Base-by-base conservation (phyloP, 2,113 vertebrate species). In the Polypterus senegalus region DNA sequence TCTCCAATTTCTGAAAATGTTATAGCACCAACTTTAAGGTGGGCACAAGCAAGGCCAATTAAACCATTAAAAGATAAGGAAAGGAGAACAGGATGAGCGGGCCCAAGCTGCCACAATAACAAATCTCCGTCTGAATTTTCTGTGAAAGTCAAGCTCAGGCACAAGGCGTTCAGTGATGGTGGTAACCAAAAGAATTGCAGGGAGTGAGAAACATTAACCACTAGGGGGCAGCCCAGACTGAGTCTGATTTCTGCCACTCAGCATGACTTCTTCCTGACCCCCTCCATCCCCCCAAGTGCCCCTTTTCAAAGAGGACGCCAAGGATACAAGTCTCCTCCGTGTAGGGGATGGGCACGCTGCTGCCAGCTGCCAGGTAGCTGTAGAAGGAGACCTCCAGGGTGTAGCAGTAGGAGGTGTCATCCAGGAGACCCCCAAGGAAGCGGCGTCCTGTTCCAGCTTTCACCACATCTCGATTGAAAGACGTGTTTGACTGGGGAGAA, bases 351-450 rank as follows among this genome's bases (percentile, higher is more conserved):
- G 93, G 79, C 6, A 83, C 69, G 0, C 77, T 75, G 73, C 85
- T 81, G 44, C 85, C 91, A 3, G 81, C 79, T 1, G 84, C 63
- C 59, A 95, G 69, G 75, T 95, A 99, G 77, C 94, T 96, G 82
- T 94, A 99, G 88, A 99, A 99, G 8, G 96, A 98, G 71, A 98
- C 94, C 75, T 97, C 96, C 11, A 99, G 83, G 0, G 96, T 99
- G 79, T 99, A 99, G 86, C 94, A 98, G 67, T 93, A 96, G 65
- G 94, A 99, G 0, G 88, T 87, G 65, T 98, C 88, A 4, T 98
- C 94, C 45, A 98, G 75, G 57, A 99, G 87, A 48, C 94, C 94
- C 0, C 93, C 94, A 0, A 99, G 91, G 62, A 95, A 98, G 9
- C 94, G 90, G 4, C 94, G 81, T 3, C 94, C 96, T 0, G 96